phyloP scores from a whole-genome alignment of 2,797 vertebrate species.

The Propithecus deckenii region DNA sequence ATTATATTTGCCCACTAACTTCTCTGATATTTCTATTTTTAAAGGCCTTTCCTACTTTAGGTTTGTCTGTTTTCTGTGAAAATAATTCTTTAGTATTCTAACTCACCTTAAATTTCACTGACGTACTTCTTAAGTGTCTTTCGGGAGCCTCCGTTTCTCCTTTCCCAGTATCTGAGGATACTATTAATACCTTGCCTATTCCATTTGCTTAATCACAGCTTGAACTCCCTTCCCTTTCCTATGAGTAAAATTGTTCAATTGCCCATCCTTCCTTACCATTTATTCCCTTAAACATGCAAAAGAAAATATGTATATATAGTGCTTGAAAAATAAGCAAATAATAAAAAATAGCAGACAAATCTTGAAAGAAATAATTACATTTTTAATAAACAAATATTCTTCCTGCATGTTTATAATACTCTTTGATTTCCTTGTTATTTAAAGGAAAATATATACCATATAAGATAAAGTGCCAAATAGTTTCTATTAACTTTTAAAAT shows the following conservation, averaged over 20 bases:
- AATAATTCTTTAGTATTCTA: neutral
- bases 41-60: neutral
- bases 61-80: neutral
- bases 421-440: neutral
- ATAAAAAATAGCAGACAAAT: neutral
- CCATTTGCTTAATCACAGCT: neutral
- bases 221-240: neutral
- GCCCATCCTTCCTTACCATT: neutral
- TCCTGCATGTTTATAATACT: neutral
- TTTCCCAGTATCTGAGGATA: neutral
- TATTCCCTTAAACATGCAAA: neutral
- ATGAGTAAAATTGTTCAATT: neutral
- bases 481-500: neutral
- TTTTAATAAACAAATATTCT: neutral
- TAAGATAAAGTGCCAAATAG: neutral
- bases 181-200: neutral
- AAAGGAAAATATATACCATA: neutral
- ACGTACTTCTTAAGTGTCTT: neutral
- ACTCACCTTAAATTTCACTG: neutral
- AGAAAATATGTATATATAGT: neutral
- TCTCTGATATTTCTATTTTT: neutral
- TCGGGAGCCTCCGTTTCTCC: neutral
- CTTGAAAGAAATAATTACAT: neutral
- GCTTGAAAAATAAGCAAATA: neutral
- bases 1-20: neutral